These are phyloP conservation scores for Alouatta palliata DNA, from an alignment of 2,113 vertebrate species.

Conservation along the genomic window DNA sequence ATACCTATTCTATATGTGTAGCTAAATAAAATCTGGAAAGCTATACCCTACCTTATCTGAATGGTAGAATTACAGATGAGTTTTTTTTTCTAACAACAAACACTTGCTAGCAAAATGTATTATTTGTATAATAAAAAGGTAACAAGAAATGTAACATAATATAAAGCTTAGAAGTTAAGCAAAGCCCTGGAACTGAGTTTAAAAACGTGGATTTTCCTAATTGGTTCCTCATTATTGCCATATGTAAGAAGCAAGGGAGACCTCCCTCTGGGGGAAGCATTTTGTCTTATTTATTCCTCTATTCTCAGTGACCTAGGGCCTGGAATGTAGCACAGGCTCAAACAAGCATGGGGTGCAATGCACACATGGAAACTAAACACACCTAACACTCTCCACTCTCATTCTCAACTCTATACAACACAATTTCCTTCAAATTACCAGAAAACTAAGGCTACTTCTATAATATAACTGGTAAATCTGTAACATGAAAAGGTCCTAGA, in stretches of 20 bases:
- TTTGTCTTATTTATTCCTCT: neutral
- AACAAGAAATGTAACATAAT: neutral
- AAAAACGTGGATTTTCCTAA: neutral
- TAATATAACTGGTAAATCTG: neutral
- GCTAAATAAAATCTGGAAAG: conserved; percentile 29
- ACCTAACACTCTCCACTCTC: neutral
- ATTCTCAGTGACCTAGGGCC: neutral
- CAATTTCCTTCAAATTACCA: neutral
- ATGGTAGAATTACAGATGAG: neutral
- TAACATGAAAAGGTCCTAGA: neutral
- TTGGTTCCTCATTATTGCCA: neutral
- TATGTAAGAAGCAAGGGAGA: neutral
- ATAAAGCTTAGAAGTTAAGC: neutral
- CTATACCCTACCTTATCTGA: neutral
- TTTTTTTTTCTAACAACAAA: conserved; percentile 7
- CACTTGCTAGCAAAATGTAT: neutral
- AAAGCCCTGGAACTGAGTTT: neutral
- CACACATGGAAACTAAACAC: neutral
- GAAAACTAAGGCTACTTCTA: conserved; percentile 1
- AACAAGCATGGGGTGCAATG: neutral
- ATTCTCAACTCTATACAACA: neutral
- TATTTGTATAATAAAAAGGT: neutral
- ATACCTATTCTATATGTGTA: neutral
- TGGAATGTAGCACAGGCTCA: neutral
- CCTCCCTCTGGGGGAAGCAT: neutral